A percentile compares a stretch with the other conserved stretches of the same genome.
Evolutionary conservation across 2,888 invertebrate genomes (phyloP).

Genomic region (Elgonia sp.): DNA sequence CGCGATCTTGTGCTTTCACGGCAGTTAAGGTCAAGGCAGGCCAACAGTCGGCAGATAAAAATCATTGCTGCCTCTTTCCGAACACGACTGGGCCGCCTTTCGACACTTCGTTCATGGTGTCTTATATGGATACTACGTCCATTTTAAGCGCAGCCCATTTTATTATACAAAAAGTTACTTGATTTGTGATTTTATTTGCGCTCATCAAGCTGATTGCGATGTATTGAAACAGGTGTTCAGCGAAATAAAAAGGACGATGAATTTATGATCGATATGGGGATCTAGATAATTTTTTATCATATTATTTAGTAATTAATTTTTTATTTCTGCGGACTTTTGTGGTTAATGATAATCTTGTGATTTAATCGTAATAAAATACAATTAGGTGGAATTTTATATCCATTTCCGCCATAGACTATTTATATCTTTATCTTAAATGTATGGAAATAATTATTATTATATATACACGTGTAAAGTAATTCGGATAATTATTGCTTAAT

Average conservation of each 20-base stretch:
- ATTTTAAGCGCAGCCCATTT: constrained; percentile 41
- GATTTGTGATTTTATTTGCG: constrained; percentile 43
- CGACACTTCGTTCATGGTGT: constrained; percentile 70
- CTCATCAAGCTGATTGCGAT: constrained; percentile 21
- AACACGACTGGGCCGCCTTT: constrained; percentile 70
- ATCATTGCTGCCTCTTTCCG: constrained; percentile 67
- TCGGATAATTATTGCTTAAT: too few species aligned
- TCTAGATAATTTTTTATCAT: too few species aligned
- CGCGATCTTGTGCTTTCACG: constrained; percentile 76
- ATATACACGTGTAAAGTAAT: neutral
- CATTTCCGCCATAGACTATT: too few species aligned
- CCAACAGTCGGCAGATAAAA: constrained; percentile 76
- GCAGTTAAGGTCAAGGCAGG: constrained; percentile 81
- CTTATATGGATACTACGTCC: constrained; percentile 58
- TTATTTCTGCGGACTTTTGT: too few species aligned
- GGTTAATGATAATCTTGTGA: too few species aligned
- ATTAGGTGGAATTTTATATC: too few species aligned
- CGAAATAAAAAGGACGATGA: neutral
- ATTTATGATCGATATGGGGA: too few species aligned
- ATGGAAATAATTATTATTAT: neutral
- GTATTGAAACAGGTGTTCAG: constrained; percentile 46
- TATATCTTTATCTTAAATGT: neutral
- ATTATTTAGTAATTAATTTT: too few species aligned
- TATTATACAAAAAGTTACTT: constrained; percentile 31
- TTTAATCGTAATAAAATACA: too few species aligned